Percentiles rank a stretch among this genome's conserved stretches.
Conservation (phyloP, 2,888 invertebrate species). For the Amblyjoppa fuscipennis region DNA sequence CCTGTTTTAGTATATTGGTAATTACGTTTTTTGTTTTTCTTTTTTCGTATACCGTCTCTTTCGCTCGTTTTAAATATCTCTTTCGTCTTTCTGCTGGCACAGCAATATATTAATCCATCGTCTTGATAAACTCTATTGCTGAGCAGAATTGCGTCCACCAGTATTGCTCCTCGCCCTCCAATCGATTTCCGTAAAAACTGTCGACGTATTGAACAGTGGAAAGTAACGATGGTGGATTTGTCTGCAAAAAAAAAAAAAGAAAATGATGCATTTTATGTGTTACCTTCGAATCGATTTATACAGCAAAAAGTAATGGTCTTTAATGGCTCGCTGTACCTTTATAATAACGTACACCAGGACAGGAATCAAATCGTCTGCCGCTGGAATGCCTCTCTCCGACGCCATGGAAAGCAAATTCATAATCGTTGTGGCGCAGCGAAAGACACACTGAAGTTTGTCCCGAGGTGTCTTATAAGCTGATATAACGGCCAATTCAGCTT, state of each 20-base stretch:
- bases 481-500: constrained; percentile 94
- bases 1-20: constrained; percentile 35
- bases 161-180: constrained; percentile 96
- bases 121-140: constrained; percentile 99
- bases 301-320: constrained; percentile 19
- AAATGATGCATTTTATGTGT: constrained; percentile 18
- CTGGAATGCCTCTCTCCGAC: constrained; percentile 91
- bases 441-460: constrained; percentile 94
- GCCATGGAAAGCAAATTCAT: constrained; percentile 97
- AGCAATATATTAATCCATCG: constrained; percentile 92
- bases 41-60: constrained; percentile 7
- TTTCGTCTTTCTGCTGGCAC: constrained; percentile 14
- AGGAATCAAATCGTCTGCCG: constrained; percentile 98
- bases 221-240: constrained; percentile 96
- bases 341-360: constrained; percentile 98
- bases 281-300: constrained; percentile 31
- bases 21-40: constrained; percentile 38
- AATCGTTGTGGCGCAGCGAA: constrained; percentile 96
- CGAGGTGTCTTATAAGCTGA: constrained; percentile 96
- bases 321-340: constrained; percentile 87
- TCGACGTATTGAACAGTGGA: constrained; percentile 98
- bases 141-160: constrained; percentile 99
- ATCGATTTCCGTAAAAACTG: constrained; percentile 94
- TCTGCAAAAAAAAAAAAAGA: constrained; percentile 86
- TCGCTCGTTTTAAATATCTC: constrained; percentile 5